These are phyloP conservation scores for Helobdella robusta DNA, from an alignment of 2,888 invertebrate species.

Conservation along the genomic window DNA sequence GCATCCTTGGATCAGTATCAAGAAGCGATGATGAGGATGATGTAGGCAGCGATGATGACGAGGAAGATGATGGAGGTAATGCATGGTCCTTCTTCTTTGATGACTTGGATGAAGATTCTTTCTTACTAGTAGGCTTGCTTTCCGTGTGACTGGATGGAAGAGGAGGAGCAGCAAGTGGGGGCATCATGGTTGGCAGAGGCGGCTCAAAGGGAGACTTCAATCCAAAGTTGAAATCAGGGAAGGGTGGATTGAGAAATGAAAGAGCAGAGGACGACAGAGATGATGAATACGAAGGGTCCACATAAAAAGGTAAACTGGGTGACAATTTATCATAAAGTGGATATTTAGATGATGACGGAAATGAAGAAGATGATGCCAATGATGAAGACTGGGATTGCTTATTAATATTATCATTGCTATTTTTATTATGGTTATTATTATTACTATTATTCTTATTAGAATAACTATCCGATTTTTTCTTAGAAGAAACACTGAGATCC, in stretches of 20 bases:
- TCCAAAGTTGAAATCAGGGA: slow-evolving; percentile 13
- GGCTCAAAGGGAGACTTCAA: slow-evolving; percentile 19
- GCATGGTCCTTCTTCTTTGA: background rate
- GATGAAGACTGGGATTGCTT: background rate
- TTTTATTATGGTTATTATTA: background rate
- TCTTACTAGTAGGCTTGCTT: slow-evolving; percentile 7
- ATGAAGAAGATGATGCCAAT: background rate
- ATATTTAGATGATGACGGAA: background rate
- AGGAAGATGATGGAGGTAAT: background rate
- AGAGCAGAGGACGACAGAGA: background rate
- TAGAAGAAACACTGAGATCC: slow-evolving; percentile 21
- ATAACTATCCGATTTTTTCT: slow-evolving; percentile 2
- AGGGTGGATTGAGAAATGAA: slow-evolving; percentile 4
- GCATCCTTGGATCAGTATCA: slow-evolving; percentile 5
- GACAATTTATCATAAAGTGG: background rate
- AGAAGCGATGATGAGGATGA: background rate
- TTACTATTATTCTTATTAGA: background rate
- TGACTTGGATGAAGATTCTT: slow-evolving; percentile 5
- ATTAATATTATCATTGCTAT: background rate
- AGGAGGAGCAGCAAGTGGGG: background rate
- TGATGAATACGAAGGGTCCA: slow-evolving; percentile 1
- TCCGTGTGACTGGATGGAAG: background rate
- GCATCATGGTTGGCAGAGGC: background rate
- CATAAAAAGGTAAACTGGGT: slow-evolving; percentile 14
- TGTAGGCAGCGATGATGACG: background rate